Evolutionary conservation across 2,888 invertebrate genomes (phyloP).

Genomic region (Hirudinaria manillensis): DNA sequence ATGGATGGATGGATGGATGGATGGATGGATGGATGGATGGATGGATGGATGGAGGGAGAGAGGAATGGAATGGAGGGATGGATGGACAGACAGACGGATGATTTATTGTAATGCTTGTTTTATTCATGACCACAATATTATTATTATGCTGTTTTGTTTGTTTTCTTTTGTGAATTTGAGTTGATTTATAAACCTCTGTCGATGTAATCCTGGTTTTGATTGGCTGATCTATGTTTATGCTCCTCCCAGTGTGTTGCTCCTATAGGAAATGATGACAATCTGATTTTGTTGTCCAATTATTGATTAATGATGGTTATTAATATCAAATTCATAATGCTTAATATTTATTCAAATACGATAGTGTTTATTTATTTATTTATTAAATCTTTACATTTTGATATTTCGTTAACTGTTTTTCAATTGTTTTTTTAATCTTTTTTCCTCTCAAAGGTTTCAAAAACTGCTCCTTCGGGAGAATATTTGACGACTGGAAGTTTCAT

Average conservation of each 20-base stretch:
- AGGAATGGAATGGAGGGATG: too few species aligned
- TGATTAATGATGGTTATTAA: too few species aligned
- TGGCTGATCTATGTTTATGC: too few species aligned
- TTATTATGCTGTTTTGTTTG: not conserved
- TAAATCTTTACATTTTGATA: not conserved
- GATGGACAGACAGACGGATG: too few species aligned
- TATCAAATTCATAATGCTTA: not conserved
- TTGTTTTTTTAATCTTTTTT: not conserved
- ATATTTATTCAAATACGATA: conserved; percentile 3
- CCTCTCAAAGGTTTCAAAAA: conserved; percentile 72
- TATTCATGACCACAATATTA: not conserved
- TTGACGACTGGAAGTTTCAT: conserved; percentile 69
- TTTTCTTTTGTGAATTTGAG: not conserved
- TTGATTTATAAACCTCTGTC: not conserved
- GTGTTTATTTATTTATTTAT: not conserved
- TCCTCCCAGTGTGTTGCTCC: too few species aligned
- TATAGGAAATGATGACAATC: too few species aligned
- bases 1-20: too few species aligned
- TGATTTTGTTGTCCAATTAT: too few species aligned
- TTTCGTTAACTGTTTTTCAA: not conserved
- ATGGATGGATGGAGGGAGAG: too few species aligned
- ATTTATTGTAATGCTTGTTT: conserved; percentile 4
- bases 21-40: too few species aligned
- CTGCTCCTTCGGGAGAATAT: conserved; percentile 95
- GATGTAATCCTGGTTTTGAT: too few species aligned